Evolutionary conservation across 1,140 invertebrate species (phyloP).

Genomic region (Drosophila pandora): DNA sequence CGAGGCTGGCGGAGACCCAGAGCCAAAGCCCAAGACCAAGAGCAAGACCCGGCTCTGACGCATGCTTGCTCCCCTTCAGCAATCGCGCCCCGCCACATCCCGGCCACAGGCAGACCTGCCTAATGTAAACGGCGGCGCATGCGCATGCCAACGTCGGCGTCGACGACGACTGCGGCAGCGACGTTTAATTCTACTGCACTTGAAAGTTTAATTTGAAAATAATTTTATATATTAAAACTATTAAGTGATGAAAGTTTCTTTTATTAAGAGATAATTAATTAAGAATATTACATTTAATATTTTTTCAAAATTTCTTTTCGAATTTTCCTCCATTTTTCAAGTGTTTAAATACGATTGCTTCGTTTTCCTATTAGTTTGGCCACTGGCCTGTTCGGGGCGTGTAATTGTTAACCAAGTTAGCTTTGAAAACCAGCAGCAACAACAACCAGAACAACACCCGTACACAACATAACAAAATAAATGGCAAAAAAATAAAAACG

Average conservation of each 20-base stretch:
- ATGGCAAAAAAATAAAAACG: slow-evolving; percentile 13
- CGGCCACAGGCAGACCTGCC: slow-evolving; percentile 27
- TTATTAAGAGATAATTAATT: neutral
- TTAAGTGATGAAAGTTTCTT: too few relatives aligned
- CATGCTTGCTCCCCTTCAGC: slow-evolving; percentile 47
- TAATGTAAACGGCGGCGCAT: slow-evolving; percentile 76
- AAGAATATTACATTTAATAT: neutral
- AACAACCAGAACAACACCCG: slow-evolving; percentile 38
- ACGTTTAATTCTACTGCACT: slow-evolving; percentile 32
- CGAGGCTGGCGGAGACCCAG: slow-evolving; percentile 23
- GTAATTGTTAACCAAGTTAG: slow-evolving; percentile 80
- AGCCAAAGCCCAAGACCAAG: slow-evolving; percentile 27
- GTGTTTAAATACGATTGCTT: slow-evolving; percentile 3
- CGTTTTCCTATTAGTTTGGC: slow-evolving; percentile 55
- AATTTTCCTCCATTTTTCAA: neutral
- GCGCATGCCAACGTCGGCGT: slow-evolving; percentile 70
- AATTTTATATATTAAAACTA: too few relatives aligned
- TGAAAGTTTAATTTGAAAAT: neutral
- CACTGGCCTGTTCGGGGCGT: slow-evolving; percentile 60
- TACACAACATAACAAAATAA: slow-evolving; percentile 38
- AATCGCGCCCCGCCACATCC: neutral
- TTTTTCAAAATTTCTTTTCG: neutral
- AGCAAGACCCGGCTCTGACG: slow-evolving; percentile 51
- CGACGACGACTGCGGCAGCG: neutral
- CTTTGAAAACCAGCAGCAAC: slow-evolving; percentile 50